Evolutionary conservation across 2,888 invertebrate genomes (phyloP).

Genomic region (Parnassius smintheus): DNA sequence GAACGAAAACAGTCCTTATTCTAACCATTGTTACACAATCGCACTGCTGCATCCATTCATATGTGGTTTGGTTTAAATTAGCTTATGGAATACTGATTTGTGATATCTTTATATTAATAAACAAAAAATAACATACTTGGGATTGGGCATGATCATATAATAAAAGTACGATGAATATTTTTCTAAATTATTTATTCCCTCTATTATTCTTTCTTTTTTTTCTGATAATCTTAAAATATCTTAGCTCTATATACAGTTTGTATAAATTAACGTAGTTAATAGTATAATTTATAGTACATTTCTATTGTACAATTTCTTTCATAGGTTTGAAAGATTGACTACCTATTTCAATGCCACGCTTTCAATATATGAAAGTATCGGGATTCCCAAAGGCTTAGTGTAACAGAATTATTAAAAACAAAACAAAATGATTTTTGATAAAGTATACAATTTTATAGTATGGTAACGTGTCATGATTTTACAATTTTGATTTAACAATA

Average conservation of each 20-base stretch:
- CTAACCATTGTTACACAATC: no score
- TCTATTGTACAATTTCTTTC: constrained; percentile 77
- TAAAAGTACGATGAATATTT: constrained; percentile 48
- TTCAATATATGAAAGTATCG: constrained; percentile 40
- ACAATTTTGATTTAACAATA: constrained; percentile 46
- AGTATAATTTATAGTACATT: constrained; percentile 72
- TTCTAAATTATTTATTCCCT: constrained; percentile 75
- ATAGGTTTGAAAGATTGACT: constrained; percentile 68
- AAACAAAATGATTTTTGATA: constrained; percentile 43
- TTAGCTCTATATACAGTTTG: constrained; percentile 78
- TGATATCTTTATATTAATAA: no score
- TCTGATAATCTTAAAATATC: constrained; percentile 71
- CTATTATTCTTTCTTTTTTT: constrained; percentile 75
- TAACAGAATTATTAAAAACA: constrained; percentile 40
- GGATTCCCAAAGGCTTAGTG: constrained; percentile 35
- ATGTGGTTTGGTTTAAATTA: no score
- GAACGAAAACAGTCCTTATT: no score
- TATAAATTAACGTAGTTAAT: constrained; percentile 77
- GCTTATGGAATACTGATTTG: no score
- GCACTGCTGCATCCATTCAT: no score
- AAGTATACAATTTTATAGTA: constrained; percentile 47
- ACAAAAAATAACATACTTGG: no score
- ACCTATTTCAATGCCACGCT: constrained; percentile 41
- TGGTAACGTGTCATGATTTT: constrained; percentile 63
- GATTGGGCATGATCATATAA: constrained; percentile 33